Evolutionary conservation across 2,888 invertebrate species (phyloP), one percentile per base, ranked within the genome.

Genomic region (Tipula unca): DNA sequence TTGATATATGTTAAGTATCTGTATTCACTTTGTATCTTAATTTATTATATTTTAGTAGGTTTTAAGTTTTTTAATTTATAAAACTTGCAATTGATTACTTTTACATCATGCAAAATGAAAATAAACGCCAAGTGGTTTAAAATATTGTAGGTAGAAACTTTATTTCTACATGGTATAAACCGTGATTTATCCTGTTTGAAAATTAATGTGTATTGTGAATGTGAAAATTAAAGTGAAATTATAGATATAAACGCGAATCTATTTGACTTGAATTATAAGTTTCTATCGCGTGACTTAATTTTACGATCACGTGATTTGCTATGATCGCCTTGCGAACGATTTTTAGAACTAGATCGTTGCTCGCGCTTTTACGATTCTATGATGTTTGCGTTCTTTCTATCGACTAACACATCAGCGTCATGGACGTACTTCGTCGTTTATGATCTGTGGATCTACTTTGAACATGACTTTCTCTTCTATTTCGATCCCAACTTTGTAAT

Each of bases 361-460:
- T 89, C 89, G 13, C 86, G 88, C 83, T 87, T 86, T 84, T 86
- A 85, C 1, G 85, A 84, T 85, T 87, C 90, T 89, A 29, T 89
- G 90, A 85, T 89, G 88, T 6, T 25, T 20, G 3, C 25, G 69
- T 13, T 69, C 69, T 69, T 69, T 69, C 17, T 87, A 87, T 85
- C 87, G 86, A 83, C 87, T 87, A 86, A 87, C 87, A 29, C 32
- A 83, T 3, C 87, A 17, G 1, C 83, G 29, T 8, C 35, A 14
- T 8, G n/a, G n/a, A n/a, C n/a, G n/a, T n/a, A n/a, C 35, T 83
- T 32, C 32, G 29, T 35, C 87, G 85, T 85, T 87, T 87, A 86
- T 88, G 88, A 48, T 89, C 88, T 85, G 87, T 87, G 1, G 87
- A 88, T 69, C 88, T 86, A 82, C 88, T 88, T 85, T 87, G 87